Evolutionary conservation across 2,888 invertebrate genomes (phyloP).

Genomic region (Liposcelis brunnea): DNA sequence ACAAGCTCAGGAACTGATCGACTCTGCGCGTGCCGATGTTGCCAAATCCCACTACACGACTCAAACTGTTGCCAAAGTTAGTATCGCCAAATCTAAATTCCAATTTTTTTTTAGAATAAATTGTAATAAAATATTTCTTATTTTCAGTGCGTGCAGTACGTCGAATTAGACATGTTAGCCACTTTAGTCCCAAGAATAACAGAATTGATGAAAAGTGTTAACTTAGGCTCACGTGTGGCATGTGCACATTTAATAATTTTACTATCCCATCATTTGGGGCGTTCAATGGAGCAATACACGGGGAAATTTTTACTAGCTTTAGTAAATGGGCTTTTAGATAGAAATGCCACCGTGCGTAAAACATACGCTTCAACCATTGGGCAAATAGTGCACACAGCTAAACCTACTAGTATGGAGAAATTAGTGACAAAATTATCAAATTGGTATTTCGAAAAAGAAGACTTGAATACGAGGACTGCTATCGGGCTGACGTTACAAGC

Average conservation of each 20-base stretch:
- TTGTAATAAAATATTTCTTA: constrained; percentile 7
- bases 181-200: constrained; percentile 62
- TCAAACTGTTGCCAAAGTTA: constrained; percentile 66
- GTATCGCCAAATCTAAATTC: constrained; percentile 11
- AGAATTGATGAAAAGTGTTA: constrained; percentile 65
- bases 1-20: constrained; percentile 56
- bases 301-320: constrained; percentile 42
- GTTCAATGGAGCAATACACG: constrained; percentile 34
- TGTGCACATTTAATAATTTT: constrained; percentile 57
- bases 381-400: constrained; percentile 64
- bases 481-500: constrained; percentile 61
- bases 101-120: no score
- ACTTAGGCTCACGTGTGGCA: constrained; percentile 68
- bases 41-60: constrained; percentile 76
- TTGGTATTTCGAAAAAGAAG: constrained; percentile 54
- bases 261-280: constrained; percentile 27
- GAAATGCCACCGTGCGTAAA: constrained; percentile 67
- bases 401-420: constrained; percentile 51
- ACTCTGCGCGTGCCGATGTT: constrained; percentile 60
- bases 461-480: constrained; percentile 55
- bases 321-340: constrained; percentile 63
- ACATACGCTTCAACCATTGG: constrained; percentile 72
- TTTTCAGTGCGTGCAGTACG: constrained; percentile 43
- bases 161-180: constrained; percentile 58
- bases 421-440: constrained; percentile 40